Evolutionary conservation across 2,113 vertebrate genomes (phyloP), one percentile per base, ranked within the genome.

Genomic region (Synodontis membranacea): DNA sequence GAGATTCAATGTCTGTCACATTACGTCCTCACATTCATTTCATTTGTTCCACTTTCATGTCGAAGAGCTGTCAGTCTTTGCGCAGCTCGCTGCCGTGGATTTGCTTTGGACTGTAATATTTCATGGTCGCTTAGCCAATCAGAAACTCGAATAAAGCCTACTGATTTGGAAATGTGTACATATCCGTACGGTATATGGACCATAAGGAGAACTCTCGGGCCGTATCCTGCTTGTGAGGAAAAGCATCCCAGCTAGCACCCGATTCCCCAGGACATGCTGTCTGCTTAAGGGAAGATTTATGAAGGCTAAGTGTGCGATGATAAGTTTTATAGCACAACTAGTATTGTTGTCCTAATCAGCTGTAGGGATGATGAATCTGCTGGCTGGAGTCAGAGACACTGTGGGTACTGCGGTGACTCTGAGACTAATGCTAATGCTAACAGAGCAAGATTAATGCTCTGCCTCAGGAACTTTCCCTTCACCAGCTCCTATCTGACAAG

Each of bases 341-440:
- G 86, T 87, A 78, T 87, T 86, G 85, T 88, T 86, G 83, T 87
- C 84, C 88, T 87, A 89, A 90, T 87, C 89, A 89, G 87, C 62
- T 23, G 60, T 48, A 62, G 21, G 50, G 87, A 85, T 87, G 85
- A 90, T 88, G 85, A 88, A 88, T 90, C 70, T 90, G 68, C 81
- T 79, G 82, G 83, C 80, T 82, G 44, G 5, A 72, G 83, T 11
- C 14, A 17, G 34, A 79, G 87, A 84, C 39, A 34, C 25, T 58
- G 66, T 56, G 42, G 78, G 42, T 80, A 70, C 75, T 54, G 28
- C 23, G 34, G 72, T 74, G 85, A 83, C 58, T 80, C 54, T 70
- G 83, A 80, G 19, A 62, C 87, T 78, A 87, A 89, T 83, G 87
- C 52, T 85, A 88, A 88, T 72, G 31, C 84, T 74, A 84, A 84